phyloP scores from a whole-genome alignment of 2,888 invertebrate genomes.

The Holacanthella duospinosa region DNA sequence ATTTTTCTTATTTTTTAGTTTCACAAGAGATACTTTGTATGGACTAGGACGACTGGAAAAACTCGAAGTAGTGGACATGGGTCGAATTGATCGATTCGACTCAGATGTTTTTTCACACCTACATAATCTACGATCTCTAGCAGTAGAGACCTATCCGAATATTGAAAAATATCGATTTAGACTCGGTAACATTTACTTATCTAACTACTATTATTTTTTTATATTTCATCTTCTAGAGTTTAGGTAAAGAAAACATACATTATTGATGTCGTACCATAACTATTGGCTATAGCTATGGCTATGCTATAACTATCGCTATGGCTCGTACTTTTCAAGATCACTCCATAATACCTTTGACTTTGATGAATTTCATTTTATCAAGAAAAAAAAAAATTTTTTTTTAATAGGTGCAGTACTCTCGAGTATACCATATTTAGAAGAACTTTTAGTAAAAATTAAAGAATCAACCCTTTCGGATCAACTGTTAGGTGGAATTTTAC shows the following conservation, averaged over 20 bases:
- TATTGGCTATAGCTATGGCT: no score
- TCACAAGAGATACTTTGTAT: conserved; percentile 59
- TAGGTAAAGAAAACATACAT: no score
- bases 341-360: no score
- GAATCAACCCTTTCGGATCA: conserved; percentile 68
- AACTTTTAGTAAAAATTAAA: conserved; percentile 63
- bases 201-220: conserved; percentile 3
- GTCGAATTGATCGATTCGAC: conserved; percentile 61
- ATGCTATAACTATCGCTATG: no score
- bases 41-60: conserved; percentile 60
- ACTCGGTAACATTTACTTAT: conserved; percentile 46
- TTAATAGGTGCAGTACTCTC: conserved; percentile 49
- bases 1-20: conserved; percentile 44
- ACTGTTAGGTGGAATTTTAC: conserved; percentile 63
- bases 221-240: conserved; percentile 8
- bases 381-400: no score
- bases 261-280: no score
- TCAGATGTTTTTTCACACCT: conserved; percentile 62
- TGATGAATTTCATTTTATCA: no score
- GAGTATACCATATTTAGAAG: conserved; percentile 60
- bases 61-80: conserved; percentile 62
- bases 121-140: conserved; percentile 57
- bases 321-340: no score
- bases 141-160: conserved; percentile 63
- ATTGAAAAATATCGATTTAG: conserved; percentile 57